Percentiles rank a stretch among this genome's conserved stretches.
Conservation (phyloP, 2,797 vertebrate genomes). For the Nannoperca australis region DNA sequence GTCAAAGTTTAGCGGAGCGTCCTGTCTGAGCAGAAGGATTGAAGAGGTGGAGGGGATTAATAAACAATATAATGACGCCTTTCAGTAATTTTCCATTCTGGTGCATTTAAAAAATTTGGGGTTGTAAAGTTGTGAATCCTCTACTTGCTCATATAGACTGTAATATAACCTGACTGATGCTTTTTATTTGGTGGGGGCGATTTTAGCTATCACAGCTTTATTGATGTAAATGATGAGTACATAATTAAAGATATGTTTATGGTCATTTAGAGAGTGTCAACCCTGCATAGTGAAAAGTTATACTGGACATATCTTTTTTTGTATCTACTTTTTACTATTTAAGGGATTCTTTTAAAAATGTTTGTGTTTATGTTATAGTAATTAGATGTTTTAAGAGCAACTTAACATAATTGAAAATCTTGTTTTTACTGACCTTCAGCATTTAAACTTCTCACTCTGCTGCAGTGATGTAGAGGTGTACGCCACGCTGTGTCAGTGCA, state of each 20-base stretch:
- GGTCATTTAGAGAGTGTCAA: not conserved
- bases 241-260: not conserved
- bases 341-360: too few relatives aligned
- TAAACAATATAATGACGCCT: constrained; percentile 9
- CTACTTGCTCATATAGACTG: too few relatives aligned
- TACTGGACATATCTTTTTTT: too few relatives aligned
- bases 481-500: not conserved
- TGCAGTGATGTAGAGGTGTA: constrained; percentile 2
- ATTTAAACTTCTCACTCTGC: not conserved
- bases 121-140: too few relatives aligned
- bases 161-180: not conserved
- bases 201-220: not conserved
- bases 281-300: not conserved
- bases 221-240: not conserved
- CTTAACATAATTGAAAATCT: not conserved
- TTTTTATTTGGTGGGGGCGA: not conserved
- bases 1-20: constrained; percentile 84
- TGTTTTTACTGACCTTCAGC: constrained; percentile 1
- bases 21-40: constrained; percentile 73
- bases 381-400: not conserved
- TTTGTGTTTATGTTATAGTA: too few relatives aligned
- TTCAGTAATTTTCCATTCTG: not conserved
- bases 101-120: too few relatives aligned
- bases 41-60: constrained; percentile 36
- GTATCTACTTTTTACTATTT: too few relatives aligned